A percentile compares a stretch with the other conserved stretches of the same genome.
Conservation (phyloP, 2,888 invertebrate genomes). For the Drosophila subquinaria region DNA sequence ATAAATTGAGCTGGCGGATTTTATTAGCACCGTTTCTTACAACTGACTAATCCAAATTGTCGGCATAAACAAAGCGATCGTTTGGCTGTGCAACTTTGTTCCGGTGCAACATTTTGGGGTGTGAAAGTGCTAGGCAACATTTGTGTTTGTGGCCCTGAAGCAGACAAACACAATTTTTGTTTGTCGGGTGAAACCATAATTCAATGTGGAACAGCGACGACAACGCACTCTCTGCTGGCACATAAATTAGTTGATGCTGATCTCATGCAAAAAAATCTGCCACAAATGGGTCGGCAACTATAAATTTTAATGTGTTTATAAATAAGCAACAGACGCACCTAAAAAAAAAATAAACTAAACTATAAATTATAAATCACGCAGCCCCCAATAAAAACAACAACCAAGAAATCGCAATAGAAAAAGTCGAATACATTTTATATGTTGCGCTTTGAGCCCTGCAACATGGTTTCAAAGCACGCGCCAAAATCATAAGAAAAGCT, state of each 20-base stretch:
- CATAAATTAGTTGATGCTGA: slow-evolving; percentile 70
- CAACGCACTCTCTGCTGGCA: slow-evolving; percentile 34
- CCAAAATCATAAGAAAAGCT: slow-evolving; percentile 42
- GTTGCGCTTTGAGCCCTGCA: slow-evolving; percentile 26
- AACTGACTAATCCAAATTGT: slow-evolving; percentile 41
- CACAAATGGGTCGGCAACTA: slow-evolving; percentile 55
- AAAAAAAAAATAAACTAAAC: slow-evolving; percentile 33
- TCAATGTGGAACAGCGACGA: slow-evolving; percentile 36
- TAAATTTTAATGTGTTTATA: slow-evolving; percentile 77
- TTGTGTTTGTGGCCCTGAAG: slow-evolving; percentile 35
- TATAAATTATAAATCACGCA: slow-evolving; percentile 69
- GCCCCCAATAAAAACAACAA: slow-evolving; percentile 47
- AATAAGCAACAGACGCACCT: slow-evolving; percentile 60
- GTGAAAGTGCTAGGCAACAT: slow-evolving; percentile 47
- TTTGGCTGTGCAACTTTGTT: slow-evolving; percentile 27
- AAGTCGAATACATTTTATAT: slow-evolving; percentile 6
- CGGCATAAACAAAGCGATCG: slow-evolving; percentile 15
- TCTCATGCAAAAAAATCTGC: slow-evolving; percentile 68
- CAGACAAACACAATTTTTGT: slow-evolving; percentile 29
- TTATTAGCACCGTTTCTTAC: slow-evolving; percentile 19
- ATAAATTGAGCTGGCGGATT: slow-evolving; percentile 34
- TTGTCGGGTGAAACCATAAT: slow-evolving; percentile 51
- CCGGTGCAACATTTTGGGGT: slow-evolving; percentile 6
- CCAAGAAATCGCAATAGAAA: slow-evolving; percentile 6
- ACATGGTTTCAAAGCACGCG: slow-evolving; percentile 54